Percentiles rank a stretch among this genome's conserved stretches.
These are phyloP conservation scores for Borostomias antarcticus DNA, from an alignment of 2,797 vertebrate species.

Conservation along the genomic window DNA sequence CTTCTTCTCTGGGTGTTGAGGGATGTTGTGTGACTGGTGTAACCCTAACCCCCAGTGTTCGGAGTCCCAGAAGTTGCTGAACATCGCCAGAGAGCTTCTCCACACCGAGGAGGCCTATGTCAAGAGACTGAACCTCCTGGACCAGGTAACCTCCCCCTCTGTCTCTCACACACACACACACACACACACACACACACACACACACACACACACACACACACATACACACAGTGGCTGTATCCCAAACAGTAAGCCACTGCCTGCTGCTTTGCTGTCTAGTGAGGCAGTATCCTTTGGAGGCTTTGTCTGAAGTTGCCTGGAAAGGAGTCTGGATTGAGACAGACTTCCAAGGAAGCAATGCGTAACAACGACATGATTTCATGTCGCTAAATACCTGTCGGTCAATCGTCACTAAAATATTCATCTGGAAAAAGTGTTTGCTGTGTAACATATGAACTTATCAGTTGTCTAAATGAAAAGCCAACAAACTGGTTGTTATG, in stretches of 20 bases:
- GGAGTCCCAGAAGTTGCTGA: constrained; percentile 88
- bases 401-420: too few species aligned
- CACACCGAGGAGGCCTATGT: constrained; percentile 95
- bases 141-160: constrained; percentile 86
- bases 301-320: too few species aligned
- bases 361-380: too few species aligned
- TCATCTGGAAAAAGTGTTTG: too few species aligned
- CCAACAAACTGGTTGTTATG: too few species aligned
- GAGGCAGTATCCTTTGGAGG: constrained; percentile 4
- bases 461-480: too few species aligned
- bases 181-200: not conserved
- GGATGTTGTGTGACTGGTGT: constrained; percentile 16
- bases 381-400: too few species aligned
- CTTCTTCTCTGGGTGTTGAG: not conserved
- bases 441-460: too few species aligned
- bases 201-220: constrained; percentile 3
- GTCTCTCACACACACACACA: not conserved
- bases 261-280: too few species aligned
- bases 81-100: constrained; percentile 95
- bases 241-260: not conserved
- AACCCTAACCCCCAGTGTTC: constrained; percentile 75
- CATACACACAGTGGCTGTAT: not conserved
- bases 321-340: too few species aligned
- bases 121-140: constrained; percentile 91
- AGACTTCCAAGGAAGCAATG: too few species aligned